A percentile compares a stretch with the other conserved stretches of the same genome.
Conservation (phyloP, 2,113 vertebrate species). For the Xiphias gladius region DNA sequence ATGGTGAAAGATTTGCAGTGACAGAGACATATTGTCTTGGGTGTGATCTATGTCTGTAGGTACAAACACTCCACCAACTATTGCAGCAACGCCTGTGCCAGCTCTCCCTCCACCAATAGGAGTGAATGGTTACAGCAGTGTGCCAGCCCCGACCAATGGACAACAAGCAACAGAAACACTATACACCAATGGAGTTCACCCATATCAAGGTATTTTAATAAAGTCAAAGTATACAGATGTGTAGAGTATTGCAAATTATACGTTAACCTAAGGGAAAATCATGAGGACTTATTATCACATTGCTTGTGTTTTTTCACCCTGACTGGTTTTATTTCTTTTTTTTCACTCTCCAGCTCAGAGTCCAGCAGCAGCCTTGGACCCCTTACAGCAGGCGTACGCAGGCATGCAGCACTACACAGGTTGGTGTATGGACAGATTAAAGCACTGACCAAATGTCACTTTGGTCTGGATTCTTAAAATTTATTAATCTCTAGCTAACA, state of each 20-base stretch:
- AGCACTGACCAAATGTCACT: background rate
- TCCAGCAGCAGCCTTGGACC: conserved; percentile 88
- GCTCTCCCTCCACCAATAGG: conserved; percentile 87
- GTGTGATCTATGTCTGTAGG: conserved; percentile 73
- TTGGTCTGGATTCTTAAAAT: conserved; percentile 3
- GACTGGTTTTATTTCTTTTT: background rate
- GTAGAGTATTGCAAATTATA: background rate
- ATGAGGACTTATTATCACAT: background rate
- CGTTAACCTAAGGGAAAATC: background rate
- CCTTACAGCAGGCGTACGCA: conserved; percentile 91
- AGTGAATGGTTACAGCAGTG: conserved; percentile 88
- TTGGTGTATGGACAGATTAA: conserved; percentile 42
- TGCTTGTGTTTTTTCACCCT: background rate
- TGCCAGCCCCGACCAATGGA: conserved; percentile 85
- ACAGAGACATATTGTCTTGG: conserved; percentile 8
- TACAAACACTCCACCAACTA: conserved; percentile 89
- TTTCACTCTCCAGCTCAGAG: conserved; percentile 85
- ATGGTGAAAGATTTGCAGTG: background rate
- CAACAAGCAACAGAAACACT: conserved; percentile 88
- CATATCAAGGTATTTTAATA: conserved; percentile 85
- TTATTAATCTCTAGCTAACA: background rate
- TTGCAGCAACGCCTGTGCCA: conserved; percentile 87
- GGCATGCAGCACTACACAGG: conserved; percentile 93
- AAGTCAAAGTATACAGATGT: background rate
- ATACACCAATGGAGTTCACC: conserved; percentile 89